Conservation (phyloP, 2,113 vertebrate genomes). For the Asarcornis scutulata region DNA sequence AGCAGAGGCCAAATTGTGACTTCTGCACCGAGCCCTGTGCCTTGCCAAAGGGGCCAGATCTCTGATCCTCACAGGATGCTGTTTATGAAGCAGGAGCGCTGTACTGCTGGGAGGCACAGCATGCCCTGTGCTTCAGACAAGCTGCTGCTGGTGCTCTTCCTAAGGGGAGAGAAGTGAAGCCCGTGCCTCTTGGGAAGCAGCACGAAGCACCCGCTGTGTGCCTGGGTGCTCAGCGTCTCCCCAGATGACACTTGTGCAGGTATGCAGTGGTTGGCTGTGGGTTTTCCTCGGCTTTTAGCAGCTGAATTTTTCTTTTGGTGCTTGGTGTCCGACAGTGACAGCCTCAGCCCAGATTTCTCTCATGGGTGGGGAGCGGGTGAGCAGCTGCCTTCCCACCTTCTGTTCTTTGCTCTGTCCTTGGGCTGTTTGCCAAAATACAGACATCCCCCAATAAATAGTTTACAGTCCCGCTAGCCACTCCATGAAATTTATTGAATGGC, state of each 20-base stretch:
- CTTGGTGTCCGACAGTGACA: background rate
- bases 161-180: background rate
- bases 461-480: fast-evolving
- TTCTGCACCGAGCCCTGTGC: background rate
- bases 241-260: fast-evolving
- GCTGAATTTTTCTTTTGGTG: background rate
- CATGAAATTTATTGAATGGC: background rate
- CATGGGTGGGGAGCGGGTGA: background rate
- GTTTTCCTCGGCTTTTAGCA: background rate
- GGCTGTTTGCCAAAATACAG: background rate
- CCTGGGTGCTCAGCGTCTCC: fast-evolving
- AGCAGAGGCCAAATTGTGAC: background rate
- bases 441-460: fast-evolving
- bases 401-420: fast-evolving
- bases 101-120: background rate
- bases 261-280: background rate
- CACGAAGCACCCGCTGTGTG: background rate
- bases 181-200: fast-evolving
- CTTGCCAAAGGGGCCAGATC: background rate
- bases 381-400: background rate
- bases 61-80: background rate
- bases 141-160: background rate
- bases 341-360: background rate
- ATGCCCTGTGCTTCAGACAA: background rate
- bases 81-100: background rate